These are phyloP conservation scores for Aromia moschata DNA, from an alignment of 2,888 invertebrate species.

Conservation along the genomic window DNA sequence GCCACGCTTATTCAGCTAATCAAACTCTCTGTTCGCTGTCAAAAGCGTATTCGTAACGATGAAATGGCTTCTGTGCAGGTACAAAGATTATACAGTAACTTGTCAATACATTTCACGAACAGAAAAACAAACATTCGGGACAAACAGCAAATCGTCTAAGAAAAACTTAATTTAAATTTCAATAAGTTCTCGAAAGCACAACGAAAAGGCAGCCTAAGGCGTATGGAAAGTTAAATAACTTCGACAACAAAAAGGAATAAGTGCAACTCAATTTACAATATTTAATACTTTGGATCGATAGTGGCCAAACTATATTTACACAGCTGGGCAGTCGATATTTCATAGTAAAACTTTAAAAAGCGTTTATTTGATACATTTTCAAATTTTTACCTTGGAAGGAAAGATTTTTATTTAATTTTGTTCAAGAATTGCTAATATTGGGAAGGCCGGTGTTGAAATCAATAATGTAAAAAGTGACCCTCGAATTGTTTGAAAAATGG, in stretches of 20 bases:
- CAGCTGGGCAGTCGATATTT: slow-evolving; percentile 28
- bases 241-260: slow-evolving; percentile 12
- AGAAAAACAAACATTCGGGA: not conserved
- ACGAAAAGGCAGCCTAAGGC: not conserved
- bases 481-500: no score
- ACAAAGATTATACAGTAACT: not conserved
- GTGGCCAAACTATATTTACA: slow-evolving; percentile 17
- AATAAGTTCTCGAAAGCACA: slow-evolving; percentile 17
- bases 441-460: no score
- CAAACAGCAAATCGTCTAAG: slow-evolving; percentile 14
- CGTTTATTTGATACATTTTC: no score
- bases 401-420: no score
- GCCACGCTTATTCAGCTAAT: no score
- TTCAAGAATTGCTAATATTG: no score
- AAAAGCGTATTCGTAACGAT: no score
- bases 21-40: no score
- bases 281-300: slow-evolving; percentile 21
- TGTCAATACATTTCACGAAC: slow-evolving; percentile 23
- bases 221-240: slow-evolving; percentile 26
- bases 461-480: no score
- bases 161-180: slow-evolving; percentile 23
- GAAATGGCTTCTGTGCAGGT: not conserved
- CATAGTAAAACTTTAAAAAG: not conserved
- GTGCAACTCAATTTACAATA: slow-evolving; percentile 19
- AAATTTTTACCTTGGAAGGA: no score